A percentile compares a stretch with the other conserved stretches of the same genome.
Evolutionary conservation across 1,140 invertebrate species (phyloP).

Genomic region (Phortica variegata): DNA sequence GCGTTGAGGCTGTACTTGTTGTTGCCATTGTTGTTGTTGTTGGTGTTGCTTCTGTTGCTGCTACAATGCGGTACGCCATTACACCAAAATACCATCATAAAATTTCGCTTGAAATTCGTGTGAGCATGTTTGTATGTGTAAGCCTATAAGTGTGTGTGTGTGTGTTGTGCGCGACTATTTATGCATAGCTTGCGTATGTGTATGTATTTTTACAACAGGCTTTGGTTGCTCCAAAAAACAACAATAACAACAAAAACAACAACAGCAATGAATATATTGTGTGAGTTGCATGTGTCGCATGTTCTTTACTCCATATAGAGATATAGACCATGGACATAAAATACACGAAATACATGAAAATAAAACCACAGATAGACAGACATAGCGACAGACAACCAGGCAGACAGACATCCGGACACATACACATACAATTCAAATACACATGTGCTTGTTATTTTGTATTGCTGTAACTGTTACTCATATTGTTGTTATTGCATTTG

Average conservation of each 20-base stretch:
- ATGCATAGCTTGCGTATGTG: constrained; percentile 7
- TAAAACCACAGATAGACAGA: not conserved
- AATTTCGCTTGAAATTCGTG: constrained; percentile 32
- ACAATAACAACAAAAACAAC: not conserved
- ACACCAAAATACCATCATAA: constrained; percentile 54
- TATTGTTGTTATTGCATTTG: too few relatives aligned
- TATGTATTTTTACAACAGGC: constrained; percentile 45
- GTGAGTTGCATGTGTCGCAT: not conserved
- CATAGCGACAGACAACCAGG: too few relatives aligned
- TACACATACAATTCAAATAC: not conserved
- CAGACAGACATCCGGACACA: not conserved
- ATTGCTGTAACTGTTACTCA: too few relatives aligned
- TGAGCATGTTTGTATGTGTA: constrained; percentile 18
- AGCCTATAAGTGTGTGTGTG: not conserved
- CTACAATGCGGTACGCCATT: constrained; percentile 51
- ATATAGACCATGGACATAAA: constrained; percentile 5
- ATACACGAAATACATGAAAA: constrained; percentile 9
- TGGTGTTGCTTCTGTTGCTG: constrained; percentile 22
- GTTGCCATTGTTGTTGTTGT: constrained; percentile 10
- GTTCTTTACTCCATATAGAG: not conserved
- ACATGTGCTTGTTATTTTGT: too few relatives aligned
- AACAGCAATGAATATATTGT: constrained; percentile 5
- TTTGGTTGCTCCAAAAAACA: constrained; percentile 12
- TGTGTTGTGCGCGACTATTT: too few relatives aligned
- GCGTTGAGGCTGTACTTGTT: constrained; percentile 15